Conservation (phyloP, 1,140 invertebrate genomes). For the Lepeophtheirus salmonis region DNA sequence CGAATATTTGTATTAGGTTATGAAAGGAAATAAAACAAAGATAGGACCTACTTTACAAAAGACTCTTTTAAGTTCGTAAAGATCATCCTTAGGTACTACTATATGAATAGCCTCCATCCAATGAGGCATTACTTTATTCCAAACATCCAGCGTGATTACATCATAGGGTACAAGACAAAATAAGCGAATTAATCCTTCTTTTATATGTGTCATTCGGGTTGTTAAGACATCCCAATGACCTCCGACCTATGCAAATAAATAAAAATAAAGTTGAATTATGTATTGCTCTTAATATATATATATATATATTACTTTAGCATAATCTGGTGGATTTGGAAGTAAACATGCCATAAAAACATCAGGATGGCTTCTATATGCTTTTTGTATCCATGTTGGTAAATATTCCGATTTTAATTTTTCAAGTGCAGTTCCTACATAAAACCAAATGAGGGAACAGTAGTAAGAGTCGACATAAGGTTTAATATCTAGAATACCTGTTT, state of each 20-base stretch:
- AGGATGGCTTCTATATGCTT: conserved; percentile 63
- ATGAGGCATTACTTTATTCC: conserved; percentile 93
- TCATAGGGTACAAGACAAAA: conserved; percentile 95
- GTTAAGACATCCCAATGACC: conserved; percentile 32
- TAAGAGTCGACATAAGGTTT: conserved; percentile 18
- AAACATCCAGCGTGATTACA: conserved; percentile 82
- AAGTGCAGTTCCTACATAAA: conserved; percentile 55
- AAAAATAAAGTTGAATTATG: no score
- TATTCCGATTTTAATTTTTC: conserved; percentile 84
- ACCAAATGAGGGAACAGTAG: conserved; percentile 33
- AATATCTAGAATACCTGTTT: conserved; percentile 5
- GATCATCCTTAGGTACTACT: conserved; percentile 77
- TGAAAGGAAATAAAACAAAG: no score
- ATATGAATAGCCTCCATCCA: conserved; percentile 95
- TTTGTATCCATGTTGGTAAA: conserved; percentile 73
- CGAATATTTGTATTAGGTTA: no score
- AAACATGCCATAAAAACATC: conserved; percentile 67
- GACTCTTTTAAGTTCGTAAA: conserved; percentile 58
- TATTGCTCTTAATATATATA: not conserved
- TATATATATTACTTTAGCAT: conserved; percentile 50
- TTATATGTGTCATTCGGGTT: conserved; percentile 23
- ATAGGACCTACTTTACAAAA: conserved; percentile 5
- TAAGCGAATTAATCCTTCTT: conserved; percentile 67
- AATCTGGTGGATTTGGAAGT: conserved; percentile 65
- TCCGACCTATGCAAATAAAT: conserved; percentile 26